Evolutionary conservation across 1,140 invertebrate genomes (phyloP), one percentile per base, ranked within the genome.

Genomic region (honey bee (Apis mellifera)): DNA sequence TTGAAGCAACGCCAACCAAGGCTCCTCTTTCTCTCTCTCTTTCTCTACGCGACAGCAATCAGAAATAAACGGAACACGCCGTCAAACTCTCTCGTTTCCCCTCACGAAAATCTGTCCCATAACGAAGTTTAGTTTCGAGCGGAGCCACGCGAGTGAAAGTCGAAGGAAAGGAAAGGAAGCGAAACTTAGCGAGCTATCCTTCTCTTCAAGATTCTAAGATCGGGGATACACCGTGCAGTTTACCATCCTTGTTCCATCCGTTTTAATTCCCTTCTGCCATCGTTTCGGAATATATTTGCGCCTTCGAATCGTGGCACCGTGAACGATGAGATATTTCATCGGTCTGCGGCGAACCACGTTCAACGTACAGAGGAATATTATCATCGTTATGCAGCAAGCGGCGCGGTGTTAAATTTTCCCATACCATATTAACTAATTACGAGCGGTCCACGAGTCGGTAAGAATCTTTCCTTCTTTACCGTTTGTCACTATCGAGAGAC

Each of bases 41-140:
- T n/a, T 50, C 57, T 42, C 26, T 50, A 32, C 65, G 57, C n/a
- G 42, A 23, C 69, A 54, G 48, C 76, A 83, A 86, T 86, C 74
- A 83, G 69, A 76, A 86, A 86, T 86, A 86, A 86, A 86, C 73
- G 32, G 55, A 83, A 65, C 59, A n/a, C 57, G 26, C 26, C 52
- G 21, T 54, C 50, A 21, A 32, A 48, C 57, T 1, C 57, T 1
- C 26, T 15, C 52, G 32, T 42, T 42, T 42, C 3, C 32, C 32
- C 5, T 12, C 19, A 21, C 64, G 23, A 48, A 54, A 55, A 42
- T 19, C 70, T 13, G 9, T 8, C 21, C n/a, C 21, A 8, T 70
- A 70, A 70, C 42, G 19, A 50, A 13, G 21, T 70, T 48, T 70
- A 48, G 68, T 1, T n/a, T 13, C 9, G 23, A 52, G 15, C 7